Conservation (phyloP, 2,888 invertebrate species). For the Fabriciana adippe region DNA sequence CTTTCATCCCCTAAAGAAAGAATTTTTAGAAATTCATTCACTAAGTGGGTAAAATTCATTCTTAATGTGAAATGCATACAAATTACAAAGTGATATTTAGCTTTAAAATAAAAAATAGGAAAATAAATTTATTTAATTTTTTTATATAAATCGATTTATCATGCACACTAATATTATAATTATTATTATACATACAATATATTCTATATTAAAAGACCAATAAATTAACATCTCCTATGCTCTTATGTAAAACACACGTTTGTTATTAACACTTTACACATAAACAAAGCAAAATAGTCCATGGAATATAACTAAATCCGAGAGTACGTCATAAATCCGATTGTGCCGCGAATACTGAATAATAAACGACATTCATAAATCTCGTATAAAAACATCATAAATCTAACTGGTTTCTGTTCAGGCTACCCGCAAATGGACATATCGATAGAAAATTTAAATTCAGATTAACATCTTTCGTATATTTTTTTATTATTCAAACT, state of each 20-base stretch:
- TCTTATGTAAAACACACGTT: background rate
- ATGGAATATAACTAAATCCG: slow-evolving; percentile 47
- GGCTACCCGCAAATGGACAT: slow-evolving; percentile 51
- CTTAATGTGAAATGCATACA: too few species aligned
- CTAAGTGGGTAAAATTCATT: too few species aligned
- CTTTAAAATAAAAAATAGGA: too few species aligned
- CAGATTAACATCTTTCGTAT: slow-evolving; percentile 6
- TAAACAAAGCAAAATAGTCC: slow-evolving; percentile 32
- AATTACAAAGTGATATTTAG: too few species aligned
- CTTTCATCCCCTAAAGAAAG: too few species aligned
- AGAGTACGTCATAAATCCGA: slow-evolving; percentile 77
- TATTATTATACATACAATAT: too few species aligned
- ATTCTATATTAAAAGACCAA: too few species aligned
- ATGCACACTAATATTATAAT: too few species aligned
- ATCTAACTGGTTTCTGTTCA: slow-evolving; percentile 67
- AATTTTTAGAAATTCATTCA: too few species aligned
- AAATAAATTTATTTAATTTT: too few species aligned
- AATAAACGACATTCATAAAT: slow-evolving; percentile 78
- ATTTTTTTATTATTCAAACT: background rate
- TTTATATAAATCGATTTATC: too few species aligned
- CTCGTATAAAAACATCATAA: slow-evolving; percentile 77
- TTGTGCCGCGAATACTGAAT: slow-evolving; percentile 75
- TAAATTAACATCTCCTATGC: too few species aligned
- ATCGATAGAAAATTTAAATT: slow-evolving; percentile 37
- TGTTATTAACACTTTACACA: slow-evolving; percentile 11